Evolutionary conservation across 2,888 invertebrate genomes (phyloP), one percentile per base, ranked within the genome.

Genomic region (Mimachlamys varia): DNA sequence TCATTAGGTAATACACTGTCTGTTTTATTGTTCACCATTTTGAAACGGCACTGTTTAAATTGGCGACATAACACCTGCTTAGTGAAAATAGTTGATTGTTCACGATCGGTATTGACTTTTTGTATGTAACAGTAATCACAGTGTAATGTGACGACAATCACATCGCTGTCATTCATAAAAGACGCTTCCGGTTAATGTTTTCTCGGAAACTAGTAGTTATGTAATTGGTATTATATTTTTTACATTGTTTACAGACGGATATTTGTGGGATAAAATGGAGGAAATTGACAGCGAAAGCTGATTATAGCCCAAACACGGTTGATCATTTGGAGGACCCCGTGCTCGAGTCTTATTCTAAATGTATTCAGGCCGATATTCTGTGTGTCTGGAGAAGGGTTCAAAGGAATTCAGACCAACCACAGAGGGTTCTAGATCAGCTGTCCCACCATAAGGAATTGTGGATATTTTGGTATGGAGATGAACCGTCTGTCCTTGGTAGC

Each of bases 201-300:
- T 76, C 76, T 76, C 0, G 2, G 0, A 76, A 76, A 76, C 5
- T 1, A 76, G 33, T 4, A 33, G 33, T 27, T 76, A 76, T 33
- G 76, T 33, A 76, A 76, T 4, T 5, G 76, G 13, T 76, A 7
- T 76, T 2, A 5, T n/a, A 22, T 76, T 88, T 90, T 76, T 87
- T 92, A 44, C 90, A 93, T 92, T 87, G 44, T 90, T 98, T 98
- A 22, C 98, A 99, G 99, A 99, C 99, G 97, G 99, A 99, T 97
- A 98, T 99, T 97, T 98, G 99, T 97, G 99, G 99, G 97, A 99
- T 99, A 97, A 99, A 99, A 98, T 99, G 99, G 99, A 98, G 98
- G 97, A 99, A 98, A 92, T 92, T 96, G 49, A 93, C 94, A 76
- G 94, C 94, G 62, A 94, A 94, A 87, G 94, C 95, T n/a, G 93